Base-by-base conservation (phyloP, 2,888 invertebrate genomes). In the Frankliniella intonsa region DNA sequence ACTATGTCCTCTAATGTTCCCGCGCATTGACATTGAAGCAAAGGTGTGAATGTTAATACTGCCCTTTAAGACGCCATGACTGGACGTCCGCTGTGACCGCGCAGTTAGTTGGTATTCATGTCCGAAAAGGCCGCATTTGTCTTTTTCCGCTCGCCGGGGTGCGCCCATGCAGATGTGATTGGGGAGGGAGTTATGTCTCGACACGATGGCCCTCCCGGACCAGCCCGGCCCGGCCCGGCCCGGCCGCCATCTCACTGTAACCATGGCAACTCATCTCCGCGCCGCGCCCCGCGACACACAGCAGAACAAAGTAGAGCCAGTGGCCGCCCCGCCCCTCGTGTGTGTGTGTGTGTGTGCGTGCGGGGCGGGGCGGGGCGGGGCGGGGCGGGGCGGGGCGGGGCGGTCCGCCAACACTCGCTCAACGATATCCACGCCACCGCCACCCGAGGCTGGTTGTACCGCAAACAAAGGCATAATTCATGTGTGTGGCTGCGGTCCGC, bases 301-400 rank as follows among this genome's bases (percentile, higher is more conserved):
- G 12, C 69, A 76, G 69, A 76, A 76, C 69, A 76, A 76, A 25
- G 69, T 76, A 76, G 69, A 25, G 69, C 25, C 25, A 62, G 62
- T 76, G 69, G 25, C 69, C 69, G 69, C n/a, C 9, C 22, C 69
- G 22, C 69, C 69, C 38, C 38, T 38, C 38, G 5, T 38, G 38
- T 38, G 38, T 5, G 38, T 38, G 38, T 38, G 38, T 38, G 38
- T 38, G 38, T 38, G 38, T 38, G 38, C 5, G 38, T 38, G 38
- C 2, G 38, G 5, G 38, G 5, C 3, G 5, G 38, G 38, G 5
- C 3, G 38, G 5, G 38, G 38, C 38, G 2, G 38, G 38, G 38
- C 38, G 38, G 38, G 38, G 38, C 38, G 38, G 38, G 38, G 38
- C 5, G 5, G 38, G 38, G 5, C 38, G 38, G 38, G 2, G 38